Evolutionary conservation across 2,888 invertebrate species (phyloP), one percentile per base, ranked within the genome.

Genomic region (Griposia aprilina): DNA sequence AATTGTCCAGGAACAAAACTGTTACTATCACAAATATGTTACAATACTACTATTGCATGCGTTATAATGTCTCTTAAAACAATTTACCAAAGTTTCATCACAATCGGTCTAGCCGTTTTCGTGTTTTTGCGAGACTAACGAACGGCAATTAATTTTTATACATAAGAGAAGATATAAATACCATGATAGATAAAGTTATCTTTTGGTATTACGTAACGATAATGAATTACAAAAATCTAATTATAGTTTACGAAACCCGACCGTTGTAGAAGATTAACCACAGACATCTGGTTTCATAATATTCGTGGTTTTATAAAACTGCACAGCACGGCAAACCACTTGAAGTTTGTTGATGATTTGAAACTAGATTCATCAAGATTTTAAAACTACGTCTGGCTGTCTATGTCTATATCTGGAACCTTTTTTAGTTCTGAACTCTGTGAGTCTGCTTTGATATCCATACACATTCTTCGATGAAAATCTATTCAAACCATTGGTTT

Each of bases 251-350:
- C 2, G 69, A 80, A 80, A 83, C 45, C 23, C 30, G 26, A n/a
- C 45, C n/a, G 26, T 48, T 66, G 69, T 30, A 30, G 26, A 78
- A 11, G 36, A 59, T 26, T 55, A 78, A 83, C 84, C 80, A 20
- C 84, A 78, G 55, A 52, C 45, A 45, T 63, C 50, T 59, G 6
- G 45, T 77, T 77, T 83, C 41, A 30, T 70, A 55, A 83, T 83
- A 77, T 66, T 36, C 20, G 65, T 20, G 45, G 78, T 78, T 78
- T 80, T 83, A 55, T 60, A 65, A 70, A 50, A 70, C n/a, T 45
- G 15, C 59, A 41, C 20, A 55, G 59, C 68, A 59, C 69, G 36
- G 26, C 20, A 26, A 26, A 20, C n/a, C 4, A 41, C 50, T 36
- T 75, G 20, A 15, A n/a, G 45, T 73, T 81, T 79, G 65, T 72